Base-by-base conservation (phyloP, 2,797 vertebrate genomes). In the Helostoma temminkii region DNA sequence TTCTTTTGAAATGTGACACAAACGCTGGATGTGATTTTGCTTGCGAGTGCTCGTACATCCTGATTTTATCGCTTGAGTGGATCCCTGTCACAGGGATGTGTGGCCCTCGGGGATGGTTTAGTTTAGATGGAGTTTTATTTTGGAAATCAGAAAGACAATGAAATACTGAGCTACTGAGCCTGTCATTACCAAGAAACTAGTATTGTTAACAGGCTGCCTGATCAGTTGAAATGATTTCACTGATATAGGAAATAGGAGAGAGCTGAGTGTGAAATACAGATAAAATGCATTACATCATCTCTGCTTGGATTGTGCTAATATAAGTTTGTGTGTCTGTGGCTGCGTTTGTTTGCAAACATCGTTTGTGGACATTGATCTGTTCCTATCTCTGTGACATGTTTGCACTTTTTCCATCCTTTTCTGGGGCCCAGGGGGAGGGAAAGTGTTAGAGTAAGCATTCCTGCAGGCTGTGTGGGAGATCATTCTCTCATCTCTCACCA, bases 391-490 rank as follows among this genome's bases (percentile, higher is more conserved):
- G 53, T 76, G 81, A 74, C 82, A 71, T 77, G 80, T 76, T 86
- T 82, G 68, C 73, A 77, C 53, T 56, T 59, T 26, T 5, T 6
- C 32, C 37, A 63, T 68, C 48, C 39, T 48, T 75, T 58, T 66
- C 19, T 47, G 64, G 43, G 28, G 62, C 64, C 52, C 16, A 5
- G 61, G 77, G 61, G 0, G 61, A 74, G 42, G 36, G 59, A 90
- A 91, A 88, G 84, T 89, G 81, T 81, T 59, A 34, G 74, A 63
- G 88, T 91, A 87, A 91, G 89, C 87, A 62, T 78, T 92, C 83
- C 77, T 89, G 88, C 78, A 71, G 77, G 53, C 74, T 71, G 83
- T 39, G 57, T 81, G 82, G 84, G 83, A 84, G 74, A 91, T 89
- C 86, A 67, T 85, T 90, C 80, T 85, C 87, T 92, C 83, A 88